Evolutionary conservation across 2,113 vertebrate species (phyloP), one percentile per base, ranked within the genome.

Genomic region (Synchiropus splendidus): DNA sequence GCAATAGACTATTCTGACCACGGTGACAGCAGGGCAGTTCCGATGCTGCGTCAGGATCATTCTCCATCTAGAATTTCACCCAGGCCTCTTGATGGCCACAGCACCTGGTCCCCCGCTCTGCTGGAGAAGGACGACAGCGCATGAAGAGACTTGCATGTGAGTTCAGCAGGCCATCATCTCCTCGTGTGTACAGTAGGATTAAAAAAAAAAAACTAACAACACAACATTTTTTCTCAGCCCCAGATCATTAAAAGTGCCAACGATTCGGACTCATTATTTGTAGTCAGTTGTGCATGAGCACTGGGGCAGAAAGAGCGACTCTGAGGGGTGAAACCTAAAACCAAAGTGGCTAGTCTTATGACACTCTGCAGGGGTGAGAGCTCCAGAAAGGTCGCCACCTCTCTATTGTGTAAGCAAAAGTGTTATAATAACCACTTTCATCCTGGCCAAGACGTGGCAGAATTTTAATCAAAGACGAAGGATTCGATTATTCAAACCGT

Each of bases 331-430:
- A 74, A 75, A 75, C 67, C 50, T 67, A 55, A 73, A 78, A 83
- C 78, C 73, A 72, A 77, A 77, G 78, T 79, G 65, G 74, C 75
- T 48, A 67, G 81, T 85, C 83, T 84, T 67, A 79, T 83, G 83
- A 86, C 70, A 77, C 79, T 62, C 80, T 65, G 61, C 72, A 78
- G 80, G 82, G 75, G 79, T 74, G 67, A 61, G 31, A 72, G 71
- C 67, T 64, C 73, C 73, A 73, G 65, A 67, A 74, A 72, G 78
- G 77, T 80, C 67, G 70, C 54, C 70, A 77, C 78, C 84, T 79
- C 50, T 60, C 41, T 81, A 68, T 83, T 87, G 67, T 84, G 72
- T 77, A 78, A 72, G 75, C 80, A 83, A 42, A 10, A 2, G 31
- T 49, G 51, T 65, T 71, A 64, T 76, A 75, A 75, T 71, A 70